Conservation (phyloP, 2,888 invertebrate species). For the Poecilobothrus nobilitatus region DNA sequence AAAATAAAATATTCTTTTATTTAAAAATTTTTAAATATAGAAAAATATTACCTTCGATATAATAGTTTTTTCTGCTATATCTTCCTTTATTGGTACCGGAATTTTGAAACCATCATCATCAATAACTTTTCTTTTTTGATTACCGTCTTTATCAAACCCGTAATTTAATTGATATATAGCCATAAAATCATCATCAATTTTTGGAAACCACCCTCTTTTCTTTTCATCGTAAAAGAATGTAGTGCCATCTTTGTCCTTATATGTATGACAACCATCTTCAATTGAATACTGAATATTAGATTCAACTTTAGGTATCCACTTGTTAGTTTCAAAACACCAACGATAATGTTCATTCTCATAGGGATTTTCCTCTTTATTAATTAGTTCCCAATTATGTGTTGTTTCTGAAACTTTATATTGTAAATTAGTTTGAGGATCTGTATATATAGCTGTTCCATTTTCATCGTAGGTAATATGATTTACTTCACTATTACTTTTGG, state of each 20-base stretch:
- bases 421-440: slow-evolving; percentile 59
- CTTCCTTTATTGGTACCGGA: slow-evolving; percentile 32
- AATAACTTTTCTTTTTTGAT: slow-evolving; percentile 27
- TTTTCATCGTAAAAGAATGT: slow-evolving; percentile 85
- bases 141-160: slow-evolving; percentile 52
- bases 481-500: slow-evolving; percentile 13
- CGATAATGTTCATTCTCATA: slow-evolving; percentile 42
- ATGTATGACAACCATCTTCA: slow-evolving; percentile 69
- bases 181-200: slow-evolving; percentile 93
- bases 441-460: slow-evolving; percentile 62
- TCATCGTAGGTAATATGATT: slow-evolving; percentile 58
- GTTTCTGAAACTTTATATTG: slow-evolving; percentile 57
- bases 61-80: slow-evolving; percentile 22
- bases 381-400: slow-evolving; percentile 46
- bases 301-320: slow-evolving; percentile 46
- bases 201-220: slow-evolving; percentile 93
- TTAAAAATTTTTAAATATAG: background rate
- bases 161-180: slow-evolving; percentile 94
- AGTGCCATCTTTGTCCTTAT: slow-evolving; percentile 78
- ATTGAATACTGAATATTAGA: slow-evolving; percentile 52
- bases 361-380: slow-evolving; percentile 30
- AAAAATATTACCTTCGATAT: slow-evolving; percentile 8
- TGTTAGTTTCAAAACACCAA: slow-evolving; percentile 40
- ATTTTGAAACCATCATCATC: slow-evolving; percentile 31
- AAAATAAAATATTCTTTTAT: background rate